These are phyloP conservation scores for Parauchenoglanis punctatus DNA, from an alignment of 2,797 vertebrate genomes.

Conservation along the genomic window DNA sequence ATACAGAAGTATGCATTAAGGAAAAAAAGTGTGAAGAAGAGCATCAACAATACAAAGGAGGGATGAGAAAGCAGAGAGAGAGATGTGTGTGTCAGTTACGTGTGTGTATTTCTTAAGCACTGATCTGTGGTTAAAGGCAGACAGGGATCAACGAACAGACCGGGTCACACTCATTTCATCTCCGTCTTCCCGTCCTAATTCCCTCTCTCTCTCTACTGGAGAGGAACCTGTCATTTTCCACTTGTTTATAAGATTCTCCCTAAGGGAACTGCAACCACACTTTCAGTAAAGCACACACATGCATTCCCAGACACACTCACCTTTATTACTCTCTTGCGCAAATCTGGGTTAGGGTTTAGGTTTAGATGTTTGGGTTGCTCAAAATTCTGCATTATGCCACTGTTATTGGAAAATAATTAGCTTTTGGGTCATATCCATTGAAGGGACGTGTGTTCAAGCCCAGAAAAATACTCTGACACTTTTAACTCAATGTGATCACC, in stretches of 20 bases:
- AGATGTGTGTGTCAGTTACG: conserved; percentile 52
- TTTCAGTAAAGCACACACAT: conserved; percentile 9
- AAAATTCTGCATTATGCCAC: background rate
- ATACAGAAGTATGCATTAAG: background rate
- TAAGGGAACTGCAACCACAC: conserved; percentile 39
- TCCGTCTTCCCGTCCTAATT: background rate
- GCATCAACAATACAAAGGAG: background rate
- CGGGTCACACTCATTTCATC: conserved; percentile 28
- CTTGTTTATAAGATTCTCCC: conserved; percentile 57
- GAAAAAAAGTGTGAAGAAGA: conserved; percentile 6
- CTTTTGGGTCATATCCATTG: background rate
- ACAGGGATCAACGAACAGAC: conserved; percentile 50
- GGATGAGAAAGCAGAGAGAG: conserved; percentile 18
- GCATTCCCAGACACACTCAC: conserved; percentile 5
- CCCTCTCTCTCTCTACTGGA: conserved; percentile 37
- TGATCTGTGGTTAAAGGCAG: conserved; percentile 61
- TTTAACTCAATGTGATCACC: background rate
- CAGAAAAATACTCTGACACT: conserved; percentile 9
- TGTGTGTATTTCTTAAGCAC: conserved; percentile 57
- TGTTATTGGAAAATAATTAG: background rate
- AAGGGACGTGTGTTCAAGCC: background rate
- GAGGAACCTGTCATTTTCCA: conserved; percentile 67
- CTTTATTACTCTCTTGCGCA: background rate
- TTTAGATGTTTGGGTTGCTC: background rate
- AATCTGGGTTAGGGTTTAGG: background rate